Conservation (phyloP, 1,140 invertebrate genomes). For the Grapholita molesta region DNA sequence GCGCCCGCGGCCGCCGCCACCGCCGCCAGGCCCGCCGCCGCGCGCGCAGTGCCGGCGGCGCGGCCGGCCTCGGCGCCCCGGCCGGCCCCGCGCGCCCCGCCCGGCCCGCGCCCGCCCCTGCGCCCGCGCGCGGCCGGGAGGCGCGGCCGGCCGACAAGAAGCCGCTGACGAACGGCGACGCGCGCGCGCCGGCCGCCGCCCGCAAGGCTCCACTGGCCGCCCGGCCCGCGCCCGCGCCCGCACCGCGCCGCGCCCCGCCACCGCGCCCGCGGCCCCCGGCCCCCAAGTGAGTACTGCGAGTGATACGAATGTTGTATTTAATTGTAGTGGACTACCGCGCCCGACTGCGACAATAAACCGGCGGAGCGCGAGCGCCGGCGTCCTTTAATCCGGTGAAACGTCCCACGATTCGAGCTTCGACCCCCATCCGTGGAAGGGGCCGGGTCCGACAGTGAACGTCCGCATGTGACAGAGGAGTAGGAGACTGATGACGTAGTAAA, state of each 20-base stretch:
- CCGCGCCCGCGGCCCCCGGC: constrained; percentile 20
- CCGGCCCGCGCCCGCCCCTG: constrained; percentile 18
- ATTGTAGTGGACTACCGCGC: too few species aligned
- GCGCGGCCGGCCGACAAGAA: constrained; percentile 64
- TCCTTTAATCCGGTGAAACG: too few species aligned
- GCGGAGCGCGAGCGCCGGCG: too few species aligned
- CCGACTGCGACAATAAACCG: too few species aligned
- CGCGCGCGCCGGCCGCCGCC: constrained; percentile 36
- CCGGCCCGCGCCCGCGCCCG: constrained; percentile 16
- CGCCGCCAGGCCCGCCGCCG: constrained; percentile 18
- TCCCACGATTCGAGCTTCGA: too few species aligned
- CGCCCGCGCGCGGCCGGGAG: constrained; percentile 27
- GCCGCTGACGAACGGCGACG: constrained; percentile 77
- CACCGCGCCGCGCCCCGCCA: constrained; percentile 19
- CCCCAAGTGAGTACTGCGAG: constrained; percentile 41
- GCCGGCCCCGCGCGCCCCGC: constrained; percentile 19
- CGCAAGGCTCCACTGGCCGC: constrained; percentile 19
- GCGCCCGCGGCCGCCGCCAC: constrained; percentile 19
- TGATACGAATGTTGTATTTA: too few species aligned
- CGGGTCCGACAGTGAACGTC: too few species aligned
- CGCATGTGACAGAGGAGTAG: too few species aligned
- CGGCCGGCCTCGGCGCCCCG: constrained; percentile 16
- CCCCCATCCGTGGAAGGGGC: too few species aligned
- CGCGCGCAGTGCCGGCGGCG: constrained; percentile 6
- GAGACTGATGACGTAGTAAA: too few species aligned